Base-by-base conservation (phyloP, 2,888 invertebrate genomes). In the Autographa pulchrina region DNA sequence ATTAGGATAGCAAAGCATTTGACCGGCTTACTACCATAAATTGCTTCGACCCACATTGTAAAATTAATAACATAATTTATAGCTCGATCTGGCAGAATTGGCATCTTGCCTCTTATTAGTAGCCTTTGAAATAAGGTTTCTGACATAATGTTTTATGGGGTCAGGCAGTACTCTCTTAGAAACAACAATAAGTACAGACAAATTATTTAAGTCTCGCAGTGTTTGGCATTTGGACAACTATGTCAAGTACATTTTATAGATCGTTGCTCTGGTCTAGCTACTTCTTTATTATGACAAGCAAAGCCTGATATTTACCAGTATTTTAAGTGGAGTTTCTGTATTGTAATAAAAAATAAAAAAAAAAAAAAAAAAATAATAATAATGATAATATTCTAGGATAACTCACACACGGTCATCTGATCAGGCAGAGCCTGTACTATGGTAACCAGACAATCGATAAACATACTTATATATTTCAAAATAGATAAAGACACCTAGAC, bases 11-110 rank as follows among this genome's bases (percentile, higher is more conserved):
- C 7, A n/a, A 11, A 8, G 48, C 43, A 7, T n/a, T n/a, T 48
- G n/a, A n/a, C 48, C 48, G n/a, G 48, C 48, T 48, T 48, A n/a
- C 48, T 38, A 6, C n/a, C 43, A 48, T n/a, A 48, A 48, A 48
- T 48, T 48, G n/a, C 48, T 48, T 48, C 48, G 48, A 48, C 48
- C 48, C 48, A 48, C 48, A 48, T 48, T 48, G 48, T 48, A 48
- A 48, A 48, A 48, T n/a, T 48, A n/a, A 48, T 48, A 48, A 16
- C 48, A 48, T 48, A n/a, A 48, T 48, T 48, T 48, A 48, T 48
- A n/a, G 48, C 48, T 2, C 14, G 62, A n/a, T 20, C 38, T 48
- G 48, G 48, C 8, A n/a, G n/a, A 48, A 48, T 48, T 48, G 48
- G 48, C 48, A 48, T 48, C 48, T 41, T 20, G 48, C 48, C 48